phyloP scores from a whole-genome alignment of 2,888 invertebrate genomes.

The Heteromyza rotundicornis region DNA sequence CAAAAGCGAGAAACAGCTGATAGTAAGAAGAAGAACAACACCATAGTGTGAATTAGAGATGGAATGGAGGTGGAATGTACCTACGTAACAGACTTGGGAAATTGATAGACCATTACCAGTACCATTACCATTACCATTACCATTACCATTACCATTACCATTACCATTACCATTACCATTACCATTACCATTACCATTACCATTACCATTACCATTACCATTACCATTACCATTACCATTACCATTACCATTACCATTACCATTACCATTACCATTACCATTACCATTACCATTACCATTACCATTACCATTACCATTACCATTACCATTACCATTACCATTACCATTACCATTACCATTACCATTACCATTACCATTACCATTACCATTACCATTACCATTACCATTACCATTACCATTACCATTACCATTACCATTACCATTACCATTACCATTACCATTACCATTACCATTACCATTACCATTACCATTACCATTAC shows the following conservation, averaged over 20 bases:
- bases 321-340: slow-evolving; percentile 32
- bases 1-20: too few species aligned
- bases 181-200: neutral
- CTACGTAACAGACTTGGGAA: slow-evolving; percentile 26
- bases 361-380: neutral
- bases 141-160: neutral
- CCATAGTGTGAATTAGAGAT: too few species aligned
- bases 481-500: neutral
- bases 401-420: slow-evolving; percentile 7
- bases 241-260: neutral
- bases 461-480: neutral
- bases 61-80: too few species aligned
- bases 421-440: neutral
- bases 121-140: neutral
- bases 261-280: neutral
- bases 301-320: slow-evolving; percentile 3
- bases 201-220: neutral
- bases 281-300: neutral
- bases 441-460: neutral
- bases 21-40: too few species aligned
- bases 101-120: neutral
- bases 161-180: neutral
- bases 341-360: slow-evolving; percentile 9
- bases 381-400: slow-evolving; percentile 13
- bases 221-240: neutral